phyloP scores from a whole-genome alignment of 2,888 invertebrate species.

The Globia sparganii region DNA sequence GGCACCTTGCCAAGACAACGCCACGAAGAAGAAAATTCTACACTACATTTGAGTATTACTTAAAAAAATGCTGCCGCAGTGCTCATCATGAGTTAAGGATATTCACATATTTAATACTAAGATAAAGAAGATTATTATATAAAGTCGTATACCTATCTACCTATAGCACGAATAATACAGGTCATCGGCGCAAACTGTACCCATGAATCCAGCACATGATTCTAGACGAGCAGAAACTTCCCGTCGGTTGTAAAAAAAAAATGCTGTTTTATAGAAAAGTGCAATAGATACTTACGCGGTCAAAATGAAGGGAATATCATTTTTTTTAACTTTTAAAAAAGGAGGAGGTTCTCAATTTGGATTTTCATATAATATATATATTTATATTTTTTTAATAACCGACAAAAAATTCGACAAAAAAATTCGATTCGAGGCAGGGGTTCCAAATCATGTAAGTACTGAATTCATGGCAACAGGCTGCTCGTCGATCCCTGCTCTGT shows the following conservation, averaged over 20 bases:
- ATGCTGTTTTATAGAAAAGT: background rate
- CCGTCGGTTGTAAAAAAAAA: background rate
- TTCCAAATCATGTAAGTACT: too few relatives aligned
- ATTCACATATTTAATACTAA: constrained; percentile 49
- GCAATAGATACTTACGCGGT: background rate
- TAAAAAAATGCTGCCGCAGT: constrained; percentile 57
- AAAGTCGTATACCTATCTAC: background rate
- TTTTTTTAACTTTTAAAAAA: too few relatives aligned
- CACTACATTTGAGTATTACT: constrained; percentile 30
- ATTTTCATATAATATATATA: too few relatives aligned
- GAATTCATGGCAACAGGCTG: too few relatives aligned
- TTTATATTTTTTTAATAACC: too few relatives aligned
- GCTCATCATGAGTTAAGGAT: constrained; percentile 47
- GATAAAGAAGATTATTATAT: background rate
- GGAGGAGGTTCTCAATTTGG: too few relatives aligned
- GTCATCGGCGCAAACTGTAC: background rate
- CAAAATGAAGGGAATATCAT: background rate
- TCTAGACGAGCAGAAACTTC: background rate
- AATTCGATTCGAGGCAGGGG: too few relatives aligned
- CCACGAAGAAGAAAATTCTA: constrained; percentile 25
- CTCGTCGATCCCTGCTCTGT: too few relatives aligned
- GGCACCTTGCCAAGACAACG: constrained; percentile 41
- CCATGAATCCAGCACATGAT: background rate
- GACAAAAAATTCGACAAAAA: too few relatives aligned
- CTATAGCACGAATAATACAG: background rate